Conservation (phyloP, 2,797 vertebrate species). For the Adrianichthys oophorus region DNA sequence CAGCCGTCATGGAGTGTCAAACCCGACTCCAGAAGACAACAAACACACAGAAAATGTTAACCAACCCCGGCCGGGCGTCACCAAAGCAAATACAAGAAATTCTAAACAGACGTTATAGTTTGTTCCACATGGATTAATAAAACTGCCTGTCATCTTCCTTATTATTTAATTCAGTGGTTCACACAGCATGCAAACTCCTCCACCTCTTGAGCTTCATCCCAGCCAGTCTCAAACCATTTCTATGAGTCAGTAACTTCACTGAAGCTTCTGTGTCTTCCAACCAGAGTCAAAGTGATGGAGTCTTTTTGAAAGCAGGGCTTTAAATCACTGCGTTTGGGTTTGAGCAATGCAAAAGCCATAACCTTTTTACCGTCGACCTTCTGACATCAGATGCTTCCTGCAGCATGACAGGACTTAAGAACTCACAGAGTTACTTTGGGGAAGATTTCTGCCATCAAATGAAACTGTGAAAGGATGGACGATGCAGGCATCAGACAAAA, state of each 20-base stretch:
- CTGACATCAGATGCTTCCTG: conserved; percentile 29
- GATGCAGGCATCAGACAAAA: conserved; percentile 7
- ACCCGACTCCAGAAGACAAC: conserved; percentile 70
- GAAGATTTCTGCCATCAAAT: conserved; percentile 18
- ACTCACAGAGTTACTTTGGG: conserved; percentile 36
- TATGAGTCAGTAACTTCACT: conserved; percentile 53
- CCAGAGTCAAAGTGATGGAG: conserved; percentile 35
- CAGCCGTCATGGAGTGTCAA: conserved; percentile 70
- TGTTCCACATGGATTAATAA: conserved; percentile 72
- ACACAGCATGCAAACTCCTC: conserved; percentile 53
- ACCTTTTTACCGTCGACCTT: conserved; percentile 52
- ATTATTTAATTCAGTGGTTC: conserved; percentile 63
- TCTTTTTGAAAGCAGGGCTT: conserved; percentile 21
- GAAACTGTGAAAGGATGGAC: conserved; percentile 21
- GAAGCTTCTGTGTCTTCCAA: conserved; percentile 55
- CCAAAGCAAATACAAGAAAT: conserved; percentile 77
- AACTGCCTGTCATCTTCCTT: conserved; percentile 60
- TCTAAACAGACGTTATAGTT: conserved; percentile 77
- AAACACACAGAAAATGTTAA: conserved; percentile 75
- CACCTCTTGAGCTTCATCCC: conserved; percentile 15
- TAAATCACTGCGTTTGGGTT: conserved; percentile 52
- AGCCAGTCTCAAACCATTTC: conserved; percentile 32
- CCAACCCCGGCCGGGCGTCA: conserved; percentile 63
- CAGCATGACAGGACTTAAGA: conserved; percentile 16
- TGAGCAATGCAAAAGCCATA: conserved; percentile 28